These are phyloP conservation scores for Lordiphosa collinella DNA, from an alignment of 1,140 invertebrate genomes.

Conservation along the genomic window DNA sequence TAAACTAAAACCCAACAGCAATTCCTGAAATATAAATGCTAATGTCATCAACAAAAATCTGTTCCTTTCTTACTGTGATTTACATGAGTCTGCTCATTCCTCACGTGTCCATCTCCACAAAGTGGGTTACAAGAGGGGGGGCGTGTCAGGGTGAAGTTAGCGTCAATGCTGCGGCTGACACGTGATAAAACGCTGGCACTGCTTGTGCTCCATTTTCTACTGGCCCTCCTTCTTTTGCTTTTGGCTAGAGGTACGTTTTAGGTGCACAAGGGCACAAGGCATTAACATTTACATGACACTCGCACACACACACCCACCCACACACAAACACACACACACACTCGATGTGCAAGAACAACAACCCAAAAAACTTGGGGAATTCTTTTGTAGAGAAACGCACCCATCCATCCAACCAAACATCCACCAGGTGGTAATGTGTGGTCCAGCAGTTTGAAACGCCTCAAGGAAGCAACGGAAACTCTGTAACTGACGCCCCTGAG, in stretches of 20 bases:
- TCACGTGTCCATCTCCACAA: slow-evolving; percentile 47
- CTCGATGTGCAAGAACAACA: slow-evolving; percentile 44
- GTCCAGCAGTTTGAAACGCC: slow-evolving; percentile 44
- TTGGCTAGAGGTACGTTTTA: slow-evolving; percentile 42
- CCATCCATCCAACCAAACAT: slow-evolving; percentile 19
- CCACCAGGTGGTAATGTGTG: slow-evolving; percentile 39
- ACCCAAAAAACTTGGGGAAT: slow-evolving; percentile 63
- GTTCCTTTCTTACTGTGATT: slow-evolving; percentile 44
- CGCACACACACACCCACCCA: slow-evolving; percentile 19
- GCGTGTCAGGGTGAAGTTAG: slow-evolving; percentile 47
- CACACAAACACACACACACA: slow-evolving; percentile 33
- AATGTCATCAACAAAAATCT: slow-evolving; percentile 45
- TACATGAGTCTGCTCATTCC: slow-evolving; percentile 49
- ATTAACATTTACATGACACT: slow-evolving; percentile 76
- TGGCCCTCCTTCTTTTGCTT: not conserved
- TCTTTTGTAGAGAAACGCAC: slow-evolving; percentile 52
- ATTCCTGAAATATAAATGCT: slow-evolving; percentile 25
- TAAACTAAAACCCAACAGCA: slow-evolving; percentile 22
- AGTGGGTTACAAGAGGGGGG: slow-evolving; percentile 11
- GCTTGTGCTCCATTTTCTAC: slow-evolving; percentile 17
- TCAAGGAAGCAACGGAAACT: slow-evolving; percentile 69
- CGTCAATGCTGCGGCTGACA: slow-evolving; percentile 71
- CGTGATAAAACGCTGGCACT: slow-evolving; percentile 71
- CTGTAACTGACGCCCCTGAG: slow-evolving; percentile 57
- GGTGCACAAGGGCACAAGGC: slow-evolving; percentile 67